Evolutionary conservation across 2,888 invertebrate species (phyloP), one percentile per base, ranked within the genome.

Genomic region (Chironomus tentans): DNA sequence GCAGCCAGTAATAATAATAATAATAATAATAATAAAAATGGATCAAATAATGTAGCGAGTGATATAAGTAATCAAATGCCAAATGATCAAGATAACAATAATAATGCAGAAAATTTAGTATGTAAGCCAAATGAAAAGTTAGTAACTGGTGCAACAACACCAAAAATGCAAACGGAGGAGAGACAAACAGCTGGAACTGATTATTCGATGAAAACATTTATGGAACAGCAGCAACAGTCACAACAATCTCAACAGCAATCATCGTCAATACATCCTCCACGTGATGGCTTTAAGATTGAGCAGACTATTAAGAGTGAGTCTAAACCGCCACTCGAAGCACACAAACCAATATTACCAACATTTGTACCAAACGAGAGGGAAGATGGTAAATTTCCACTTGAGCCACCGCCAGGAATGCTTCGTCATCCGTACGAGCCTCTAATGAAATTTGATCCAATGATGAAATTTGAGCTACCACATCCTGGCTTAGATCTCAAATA

Each of bases 361-460:
- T 56, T 56, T 22, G 15, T 47, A n/a, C 69, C 46, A 18, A 24
- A 56, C 56, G 61, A 28, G 15, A 12, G 13, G 13, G 46, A 61
- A 46, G 71, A 71, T 15, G 76, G 70, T 1, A 79, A 80, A 78
- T 78, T 80, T 79, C 56, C 76, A 70, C 68, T 82, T 82, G 78
- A 83, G 82, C 77, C 83, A 82, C 78, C 83, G 81, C 76, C 69
- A 61, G 69, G 82, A 4, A 78, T 84, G 73, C 80, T 84, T 0
- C 80, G 84, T 61, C 81, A 81, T 10, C 81, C 84, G 0, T 84
- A 83, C 76, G 84, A 84, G 13, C 81, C 84, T 3, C 83, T 84
- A 83, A 80, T 84, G 75, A 84, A 84, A 77, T 84, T 84, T 77
- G 83, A 83, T 24, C 84, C 84, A 79, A 82, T 83, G 7, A 79